Base-by-base conservation (phyloP, 2,113 vertebrate species). In the Odocoileus virginianus region DNA sequence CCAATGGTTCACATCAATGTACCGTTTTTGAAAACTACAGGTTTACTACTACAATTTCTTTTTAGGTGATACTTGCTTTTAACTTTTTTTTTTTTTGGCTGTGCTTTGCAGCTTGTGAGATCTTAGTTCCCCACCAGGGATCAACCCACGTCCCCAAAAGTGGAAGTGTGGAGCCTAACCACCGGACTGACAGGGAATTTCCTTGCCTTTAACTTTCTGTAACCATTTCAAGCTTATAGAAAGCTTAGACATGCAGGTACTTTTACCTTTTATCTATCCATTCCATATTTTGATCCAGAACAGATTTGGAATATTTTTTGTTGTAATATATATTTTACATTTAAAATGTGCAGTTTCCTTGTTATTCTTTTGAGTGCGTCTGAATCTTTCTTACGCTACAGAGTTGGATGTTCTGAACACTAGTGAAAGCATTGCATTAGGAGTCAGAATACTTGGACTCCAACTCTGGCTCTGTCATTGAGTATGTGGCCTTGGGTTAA, bases 251-350 rank as follows among this genome's bases (percentile, higher is more conserved):
- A 81, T 12, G 36, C 0, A 7, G 28, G 36, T 16, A 88, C 7
- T 85, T 92, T 96, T 91, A 89, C 47, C n/a, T 87, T 61, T 82
- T 89, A 95, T 83, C 25, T 19, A 91, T 61, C 19, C 2, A 86
- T n/a, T 85, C 33, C 19, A 8, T 36, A 64, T 92, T 96, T 74
- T 58, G 43, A 57, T 83, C 54, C 71, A 94, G 89, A 97, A 79
- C 4, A 89, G 50, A 94, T 57, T 71, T 61, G 76, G 25, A 81
- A 36, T 43, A 50, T 50, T 67, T 74, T 94, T 89, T 86, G 45
- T 90, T 74, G 13, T 33, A 95, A 90, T 47, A 71, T 64, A 4
- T 79, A 90, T n/a, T 94, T 94, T 47, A 58, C 47, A 82, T 91
- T 88, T 91, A 95, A 82, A 94, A 94, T 54, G 55, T 30, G 17